Base-by-base conservation (phyloP, 2,113 vertebrate species). In the Microtus pennsylvanicus region DNA sequence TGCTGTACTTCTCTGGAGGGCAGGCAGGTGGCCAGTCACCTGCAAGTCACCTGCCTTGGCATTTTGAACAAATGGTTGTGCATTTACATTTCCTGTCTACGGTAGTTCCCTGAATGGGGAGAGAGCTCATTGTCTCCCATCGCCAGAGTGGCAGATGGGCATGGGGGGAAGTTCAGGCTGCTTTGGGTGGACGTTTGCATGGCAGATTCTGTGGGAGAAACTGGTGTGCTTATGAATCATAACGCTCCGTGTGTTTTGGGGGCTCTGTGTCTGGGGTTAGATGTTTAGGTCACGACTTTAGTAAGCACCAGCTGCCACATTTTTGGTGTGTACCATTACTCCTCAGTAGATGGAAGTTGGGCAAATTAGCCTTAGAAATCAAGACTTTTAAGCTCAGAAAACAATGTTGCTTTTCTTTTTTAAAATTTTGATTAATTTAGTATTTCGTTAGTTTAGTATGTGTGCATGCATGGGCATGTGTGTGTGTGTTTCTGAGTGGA, bases 311-410 rank as follows among this genome's bases (percentile, higher is more conserved):
- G 13, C 74, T 85, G 50, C 7, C 13, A 4, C 72, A 5, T 92
- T 93, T 93, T 94, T 72, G 52, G 33, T 85, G 0, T 63, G 7
- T 61, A 47, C 55, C 14, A 0, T 81, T 93, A 47, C 88, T 89
- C 91, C 78, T 95, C 9, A 77, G 1, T 65, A 91, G 65, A 28
- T 90, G 3, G 58, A 75, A 69, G 81, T 92, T 21, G 80, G 58
- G 5, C 80, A 90, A 77, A 10, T 93, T 94, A 89, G 42, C 21
- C 30, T 92, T 94, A 58, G 87, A 93, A 86, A 90, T 93, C 50
- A 50, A 94, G 50, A 65, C 26, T 95, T 83, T 91, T 87, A 90
- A 96, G 67, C 30, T 91, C n/a, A 58, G 52, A 97, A 90, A n/a
- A 78, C n/a, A 94, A 3, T 45, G 61, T 12, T 78, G 24, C 9